Percentiles rank a stretch among this genome's conserved stretches.
Conservation (phyloP, 2,888 invertebrate genomes). For the Eustalomyia histrio region DNA sequence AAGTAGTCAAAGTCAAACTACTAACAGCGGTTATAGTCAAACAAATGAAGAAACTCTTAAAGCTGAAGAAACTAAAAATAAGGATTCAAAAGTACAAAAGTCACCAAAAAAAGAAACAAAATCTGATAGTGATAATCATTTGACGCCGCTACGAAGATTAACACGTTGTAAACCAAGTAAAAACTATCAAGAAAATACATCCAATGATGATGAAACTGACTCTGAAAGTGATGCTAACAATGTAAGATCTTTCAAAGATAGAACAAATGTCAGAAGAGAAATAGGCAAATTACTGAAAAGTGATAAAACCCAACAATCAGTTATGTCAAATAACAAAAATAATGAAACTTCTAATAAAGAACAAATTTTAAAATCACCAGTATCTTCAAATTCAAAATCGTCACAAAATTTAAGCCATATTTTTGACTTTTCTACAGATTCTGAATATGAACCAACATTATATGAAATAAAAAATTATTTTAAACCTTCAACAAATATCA, state of each 20-base stretch:
- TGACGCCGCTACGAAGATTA: background rate
- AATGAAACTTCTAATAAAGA: background rate
- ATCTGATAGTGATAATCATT: background rate
- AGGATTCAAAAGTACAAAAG: background rate
- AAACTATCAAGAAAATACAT: background rate
- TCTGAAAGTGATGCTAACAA: slow-evolving; percentile 16
- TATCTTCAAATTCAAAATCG: background rate
- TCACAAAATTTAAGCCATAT: background rate
- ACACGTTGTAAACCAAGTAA: background rate
- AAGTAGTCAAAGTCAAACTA: slow-evolving; percentile 73
- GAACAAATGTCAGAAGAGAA: background rate
- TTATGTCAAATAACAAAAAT: background rate
- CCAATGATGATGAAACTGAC: slow-evolving; percentile 19
- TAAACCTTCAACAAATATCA: background rate
- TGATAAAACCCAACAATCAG: background rate
- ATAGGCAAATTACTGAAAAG: background rate
- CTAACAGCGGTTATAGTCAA: slow-evolving; percentile 38
- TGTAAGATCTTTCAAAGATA: background rate
- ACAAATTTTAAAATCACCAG: slow-evolving; percentile 5
- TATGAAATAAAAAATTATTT: background rate
- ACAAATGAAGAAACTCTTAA: slow-evolving; percentile 18
- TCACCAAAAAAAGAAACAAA: background rate
- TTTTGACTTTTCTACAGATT: slow-evolving; percentile 45
- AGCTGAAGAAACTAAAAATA: background rate
- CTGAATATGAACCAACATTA: slow-evolving; percentile 9